Evolutionary conservation across 2,888 invertebrate species (phyloP), one percentile per base, ranked within the genome.

Genomic region (Drosophila recens): DNA sequence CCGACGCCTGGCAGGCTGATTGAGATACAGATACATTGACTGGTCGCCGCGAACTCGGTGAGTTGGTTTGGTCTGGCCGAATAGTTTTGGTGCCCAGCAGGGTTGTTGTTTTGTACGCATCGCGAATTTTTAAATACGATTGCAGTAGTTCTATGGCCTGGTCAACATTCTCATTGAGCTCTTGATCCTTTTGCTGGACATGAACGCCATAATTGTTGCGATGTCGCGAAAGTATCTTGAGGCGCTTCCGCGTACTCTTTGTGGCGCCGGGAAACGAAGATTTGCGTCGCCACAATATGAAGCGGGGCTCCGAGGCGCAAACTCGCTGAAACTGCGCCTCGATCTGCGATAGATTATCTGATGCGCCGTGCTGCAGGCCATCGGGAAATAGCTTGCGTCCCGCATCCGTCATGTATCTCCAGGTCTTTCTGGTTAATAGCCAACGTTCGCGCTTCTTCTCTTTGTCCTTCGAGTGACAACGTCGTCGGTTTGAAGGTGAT

Each of bases 351-450:
- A 97, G 94, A 89, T 97, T 97, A 90, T 97, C 97, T 0, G 15
- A 5, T 1, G 94, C 92, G 4, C 95, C 94, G 91, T 96, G 96
- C 89, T 95, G 94, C 4, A 94, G 94, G 20, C 96, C 96, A 56
- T 97, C 97, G n/a, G 97, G 97, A 65, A 97, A 95, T 56, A 97
- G 94, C 90, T 96, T 96, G 68, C 96, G 95, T 48, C 97, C 97
- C 34, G 97, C 97, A 85, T 97, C 97, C n/a, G 97, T 95, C 97
- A 97, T 97, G 92, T 97, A 97, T 85, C 97, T 94, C 97, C 97
- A 97, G 52, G 97, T 97, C 93, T 97, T 97, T 68, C 97, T 94
- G 48, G 97, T 97, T 67, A 97, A 94, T 69, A 97, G 94, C 97
- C 97, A 97, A 92, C 97, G 94, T 92, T 97, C 97, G 20, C 88